phyloP scores from a whole-genome alignment of 2,113 vertebrate genomes.

The Eretmodus cyanostictus region DNA sequence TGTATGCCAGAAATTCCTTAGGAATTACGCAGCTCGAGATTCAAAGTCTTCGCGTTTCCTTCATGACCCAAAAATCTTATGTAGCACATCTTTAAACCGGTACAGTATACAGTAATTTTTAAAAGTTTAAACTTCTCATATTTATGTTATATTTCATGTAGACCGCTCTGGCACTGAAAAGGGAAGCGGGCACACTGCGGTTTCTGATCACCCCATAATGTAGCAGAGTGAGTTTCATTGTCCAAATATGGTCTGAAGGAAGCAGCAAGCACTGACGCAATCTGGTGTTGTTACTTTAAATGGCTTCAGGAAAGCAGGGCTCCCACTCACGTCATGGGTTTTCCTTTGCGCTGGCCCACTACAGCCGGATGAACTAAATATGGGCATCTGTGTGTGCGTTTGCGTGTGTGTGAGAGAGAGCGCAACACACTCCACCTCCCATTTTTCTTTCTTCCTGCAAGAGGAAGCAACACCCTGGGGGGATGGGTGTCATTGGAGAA shows the following conservation, averaged over 20 bases:
- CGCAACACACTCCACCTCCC: background rate
- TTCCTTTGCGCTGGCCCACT: constrained; percentile 37
- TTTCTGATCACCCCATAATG: background rate
- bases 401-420: background rate
- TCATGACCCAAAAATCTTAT: background rate
- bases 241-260: constrained; percentile 53
- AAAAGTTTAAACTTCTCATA: background rate
- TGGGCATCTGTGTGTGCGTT: constrained; percentile 32
- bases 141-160: background rate
- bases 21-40: background rate
- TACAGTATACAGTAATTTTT: background rate
- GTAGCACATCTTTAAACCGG: background rate
- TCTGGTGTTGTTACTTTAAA: constrained; percentile 40
- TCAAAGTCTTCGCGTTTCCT: background rate
- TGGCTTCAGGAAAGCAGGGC: constrained; percentile 56
- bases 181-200: background rate
- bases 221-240: background rate
- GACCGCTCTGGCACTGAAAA: background rate
- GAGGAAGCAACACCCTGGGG: constrained; percentile 39
- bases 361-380: constrained; percentile 49
- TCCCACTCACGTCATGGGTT: constrained; percentile 56
- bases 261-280: constrained; percentile 20
- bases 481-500: constrained; percentile 40
- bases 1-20: constrained; percentile 20
- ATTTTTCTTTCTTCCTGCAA: constrained; percentile 7